Conservation (phyloP, 2,888 invertebrate genomes). For the Dichetophora obliterata region DNA sequence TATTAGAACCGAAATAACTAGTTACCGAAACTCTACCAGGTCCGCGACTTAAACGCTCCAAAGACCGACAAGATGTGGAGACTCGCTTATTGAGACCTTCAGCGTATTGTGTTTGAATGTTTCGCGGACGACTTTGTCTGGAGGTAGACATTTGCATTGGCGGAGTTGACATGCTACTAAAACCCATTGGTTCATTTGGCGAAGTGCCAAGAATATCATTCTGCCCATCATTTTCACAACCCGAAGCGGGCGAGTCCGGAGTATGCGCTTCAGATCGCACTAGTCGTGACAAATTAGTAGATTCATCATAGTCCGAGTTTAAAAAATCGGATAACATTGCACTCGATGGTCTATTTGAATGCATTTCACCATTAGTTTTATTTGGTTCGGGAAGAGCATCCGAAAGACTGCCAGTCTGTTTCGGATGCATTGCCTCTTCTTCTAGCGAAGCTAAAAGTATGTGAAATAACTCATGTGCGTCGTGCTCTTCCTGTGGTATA, state of each 20-base stretch:
- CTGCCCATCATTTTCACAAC: slow-evolving; percentile 62
- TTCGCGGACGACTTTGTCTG: slow-evolving; percentile 64
- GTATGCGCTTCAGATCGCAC: slow-evolving; percentile 69
- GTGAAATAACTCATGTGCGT: slow-evolving; percentile 93
- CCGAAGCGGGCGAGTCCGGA: slow-evolving; percentile 69
- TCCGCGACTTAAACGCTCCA: slow-evolving; percentile 70
- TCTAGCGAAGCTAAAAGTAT: slow-evolving; percentile 90
- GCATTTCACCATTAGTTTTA: slow-evolving; percentile 67
- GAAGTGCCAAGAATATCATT: slow-evolving; percentile 52
- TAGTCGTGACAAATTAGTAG: slow-evolving; percentile 65
- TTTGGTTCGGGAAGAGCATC: slow-evolving; percentile 76
- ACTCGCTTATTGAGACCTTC: slow-evolving; percentile 64
- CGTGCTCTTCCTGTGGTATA: slow-evolving; percentile 93
- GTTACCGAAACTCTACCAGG: slow-evolving; percentile 68
- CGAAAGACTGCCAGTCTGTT: slow-evolving; percentile 77
- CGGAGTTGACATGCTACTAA: slow-evolving; percentile 5
- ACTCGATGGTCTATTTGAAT: slow-evolving; percentile 71
- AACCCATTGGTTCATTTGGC: slow-evolving; percentile 50
- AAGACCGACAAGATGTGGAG: slow-evolving; percentile 71
- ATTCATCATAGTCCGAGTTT: slow-evolving; percentile 68
- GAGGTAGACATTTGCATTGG: slow-evolving; percentile 39
- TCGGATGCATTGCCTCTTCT: slow-evolving; percentile 77
- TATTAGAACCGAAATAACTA: neutral
- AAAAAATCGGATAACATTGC: slow-evolving; percentile 69
- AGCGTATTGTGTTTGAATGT: slow-evolving; percentile 50